Percentiles rank a stretch among this genome's conserved stretches.
Evolutionary conservation across 2,113 vertebrate genomes (phyloP).

Genomic region (Oncorhynchus masou): DNA sequence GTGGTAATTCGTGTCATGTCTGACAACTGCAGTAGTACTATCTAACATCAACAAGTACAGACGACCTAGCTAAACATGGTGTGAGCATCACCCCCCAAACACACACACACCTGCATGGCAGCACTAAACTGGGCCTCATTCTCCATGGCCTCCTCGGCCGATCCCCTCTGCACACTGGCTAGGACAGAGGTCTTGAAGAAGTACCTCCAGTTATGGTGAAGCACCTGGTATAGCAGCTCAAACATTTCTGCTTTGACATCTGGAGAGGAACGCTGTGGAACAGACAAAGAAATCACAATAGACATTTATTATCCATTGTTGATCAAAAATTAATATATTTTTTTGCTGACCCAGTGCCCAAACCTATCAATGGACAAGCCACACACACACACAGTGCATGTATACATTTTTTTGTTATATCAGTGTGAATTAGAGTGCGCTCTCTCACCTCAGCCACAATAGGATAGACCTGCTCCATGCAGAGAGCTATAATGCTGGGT

Average conservation of each 20-base stretch:
- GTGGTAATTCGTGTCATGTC: too few relatives aligned
- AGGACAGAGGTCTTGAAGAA: conserved; percentile 94
- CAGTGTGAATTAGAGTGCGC: not conserved
- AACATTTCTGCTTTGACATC: conserved; percentile 96
- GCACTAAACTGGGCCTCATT: conserved; percentile 94
- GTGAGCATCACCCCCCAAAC: not conserved
- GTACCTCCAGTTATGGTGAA: conserved; percentile 98
- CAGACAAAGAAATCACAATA: not conserved
- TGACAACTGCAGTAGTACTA: too few relatives aligned
- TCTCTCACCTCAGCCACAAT: conserved; percentile 89
- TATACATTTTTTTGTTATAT: too few relatives aligned
- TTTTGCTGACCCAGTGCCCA: not conserved
- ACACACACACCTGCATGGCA: conserved; percentile 89
- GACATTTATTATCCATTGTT: not conserved
- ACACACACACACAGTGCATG: too few relatives aligned
- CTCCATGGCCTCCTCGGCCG: conserved; percentile 90
- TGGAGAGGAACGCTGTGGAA: conserved; percentile 86
- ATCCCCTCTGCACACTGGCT: conserved; percentile 88
- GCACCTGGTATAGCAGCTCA: conserved; percentile 92
- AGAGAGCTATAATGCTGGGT: conserved; percentile 91
- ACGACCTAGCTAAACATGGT: not conserved
- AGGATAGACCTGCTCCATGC: conserved; percentile 99
- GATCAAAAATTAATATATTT: not conserved
- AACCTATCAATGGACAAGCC: too few relatives aligned
- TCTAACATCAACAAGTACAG: too few relatives aligned